Evolutionary conservation across 2,797 vertebrate genomes (phyloP).

Genomic region (Melanotaenia trifasciata): DNA sequence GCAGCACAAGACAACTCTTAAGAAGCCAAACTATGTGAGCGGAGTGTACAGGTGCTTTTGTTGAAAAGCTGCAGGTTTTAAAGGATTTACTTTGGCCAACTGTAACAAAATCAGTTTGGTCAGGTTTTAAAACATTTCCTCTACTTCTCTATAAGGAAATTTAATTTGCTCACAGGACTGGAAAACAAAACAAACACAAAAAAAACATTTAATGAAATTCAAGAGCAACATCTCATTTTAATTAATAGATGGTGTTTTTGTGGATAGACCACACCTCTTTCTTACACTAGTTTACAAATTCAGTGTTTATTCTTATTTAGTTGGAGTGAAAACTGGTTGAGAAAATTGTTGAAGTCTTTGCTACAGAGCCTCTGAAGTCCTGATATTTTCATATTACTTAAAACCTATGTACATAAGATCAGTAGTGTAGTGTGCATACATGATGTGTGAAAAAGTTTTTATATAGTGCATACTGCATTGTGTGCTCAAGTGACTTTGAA

Average conservation of each 20-base stretch:
- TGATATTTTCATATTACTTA: neutral
- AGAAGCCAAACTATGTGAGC: neutral
- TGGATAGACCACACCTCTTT: neutral
- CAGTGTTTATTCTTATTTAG: neutral
- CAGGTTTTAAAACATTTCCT: neutral
- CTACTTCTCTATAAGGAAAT: neutral
- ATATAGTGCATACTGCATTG: neutral
- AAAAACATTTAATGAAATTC: neutral
- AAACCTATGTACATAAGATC: neutral
- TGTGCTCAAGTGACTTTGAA: neutral
- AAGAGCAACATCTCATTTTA: neutral
- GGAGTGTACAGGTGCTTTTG: neutral
- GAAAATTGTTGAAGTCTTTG: no score
- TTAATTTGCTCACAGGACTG: neutral
- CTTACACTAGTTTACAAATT: neutral
- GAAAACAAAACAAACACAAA: no score
- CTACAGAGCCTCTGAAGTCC: no score
- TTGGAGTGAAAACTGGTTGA: neutral
- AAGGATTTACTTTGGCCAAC: neutral
- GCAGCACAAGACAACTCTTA: neutral
- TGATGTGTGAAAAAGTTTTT: neutral
- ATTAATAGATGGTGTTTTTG: neutral
- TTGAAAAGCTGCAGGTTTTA: neutral
- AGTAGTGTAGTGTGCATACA: neutral
- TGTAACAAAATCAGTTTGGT: neutral